Conservation (phyloP, 2,888 invertebrate species). For the Halictus quadricinctus region DNA sequence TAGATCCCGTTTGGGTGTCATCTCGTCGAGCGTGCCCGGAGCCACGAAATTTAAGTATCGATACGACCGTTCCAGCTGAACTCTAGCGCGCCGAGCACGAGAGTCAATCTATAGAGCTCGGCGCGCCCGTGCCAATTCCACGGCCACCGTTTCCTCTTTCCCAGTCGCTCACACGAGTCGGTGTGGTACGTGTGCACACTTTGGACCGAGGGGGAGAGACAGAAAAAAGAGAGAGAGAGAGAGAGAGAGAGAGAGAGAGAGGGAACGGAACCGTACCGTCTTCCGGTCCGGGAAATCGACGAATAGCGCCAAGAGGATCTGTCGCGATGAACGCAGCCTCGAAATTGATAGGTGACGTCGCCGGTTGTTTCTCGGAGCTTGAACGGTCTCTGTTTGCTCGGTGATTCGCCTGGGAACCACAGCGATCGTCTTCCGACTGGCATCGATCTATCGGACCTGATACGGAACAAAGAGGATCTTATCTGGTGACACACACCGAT, state of each 20-base stretch:
- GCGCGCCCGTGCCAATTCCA: constrained; percentile 14
- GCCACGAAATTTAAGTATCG: constrained; percentile 61
- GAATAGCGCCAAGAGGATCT: constrained; percentile 29
- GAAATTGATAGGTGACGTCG: constrained; percentile 37
- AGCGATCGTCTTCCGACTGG: background rate
- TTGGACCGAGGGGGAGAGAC: background rate
- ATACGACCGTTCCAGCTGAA: background rate
- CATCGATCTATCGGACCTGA: constrained; percentile 31
- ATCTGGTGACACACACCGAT: constrained; percentile 18
- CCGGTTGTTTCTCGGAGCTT: background rate
- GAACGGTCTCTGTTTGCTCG: background rate
- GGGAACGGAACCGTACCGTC: constrained; percentile 32
- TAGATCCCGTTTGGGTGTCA: background rate
- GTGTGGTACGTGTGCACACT: background rate
- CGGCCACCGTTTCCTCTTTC: constrained; percentile 31
- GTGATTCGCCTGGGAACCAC: background rate
- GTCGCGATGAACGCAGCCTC: constrained; percentile 42
- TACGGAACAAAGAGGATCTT: constrained; percentile 23
- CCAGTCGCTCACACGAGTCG: background rate
- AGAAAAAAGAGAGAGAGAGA: background rate
- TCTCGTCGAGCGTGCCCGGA: constrained; percentile 27
- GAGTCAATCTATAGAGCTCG: background rate
- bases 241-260: constrained; percentile 19
- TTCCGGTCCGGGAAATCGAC: constrained; percentile 22
- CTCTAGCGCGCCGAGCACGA: background rate